Percentiles rank a stretch among this genome's conserved stretches.
Evolutionary conservation across 2,888 invertebrate species (phyloP).

Genomic region (Frankliniella intonsa): DNA sequence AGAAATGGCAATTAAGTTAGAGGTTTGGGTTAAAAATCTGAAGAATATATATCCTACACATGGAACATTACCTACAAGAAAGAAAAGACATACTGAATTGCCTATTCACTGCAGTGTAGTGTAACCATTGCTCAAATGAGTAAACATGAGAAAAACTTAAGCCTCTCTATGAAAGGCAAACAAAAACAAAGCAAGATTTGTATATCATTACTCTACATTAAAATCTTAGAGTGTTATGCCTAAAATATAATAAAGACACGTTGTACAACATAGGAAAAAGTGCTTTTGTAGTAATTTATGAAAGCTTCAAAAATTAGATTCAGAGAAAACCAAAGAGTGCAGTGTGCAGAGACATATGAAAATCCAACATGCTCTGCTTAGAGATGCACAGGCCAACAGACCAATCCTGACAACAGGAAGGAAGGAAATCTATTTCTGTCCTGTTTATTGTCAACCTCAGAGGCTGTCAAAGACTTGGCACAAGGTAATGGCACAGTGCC

Average conservation of each 20-base stretch:
- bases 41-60: background rate
- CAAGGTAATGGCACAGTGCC: background rate
- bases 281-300: no score
- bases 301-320: no score
- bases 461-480: constrained; percentile 24
- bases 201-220: background rate
- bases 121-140: background rate
- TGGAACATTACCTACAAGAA: background rate
- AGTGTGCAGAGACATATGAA: background rate
- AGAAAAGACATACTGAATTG: background rate
- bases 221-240: background rate
- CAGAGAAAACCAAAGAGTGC: no score
- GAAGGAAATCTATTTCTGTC: constrained; percentile 18
- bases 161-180: no score
- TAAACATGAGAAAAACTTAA: no score
- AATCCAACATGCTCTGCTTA: background rate
- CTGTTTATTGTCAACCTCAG: constrained; percentile 20
- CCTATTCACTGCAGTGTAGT: background rate
- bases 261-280: background rate
- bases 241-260: background rate
- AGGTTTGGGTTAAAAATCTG: background rate
- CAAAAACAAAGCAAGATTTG: no score
- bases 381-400: background rate
- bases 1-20: background rate
- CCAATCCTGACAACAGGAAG: constrained; percentile 16